These are phyloP conservation scores for Meghimatium bilineatum DNA, from an alignment of 2,888 invertebrate species.

Conservation along the genomic window DNA sequence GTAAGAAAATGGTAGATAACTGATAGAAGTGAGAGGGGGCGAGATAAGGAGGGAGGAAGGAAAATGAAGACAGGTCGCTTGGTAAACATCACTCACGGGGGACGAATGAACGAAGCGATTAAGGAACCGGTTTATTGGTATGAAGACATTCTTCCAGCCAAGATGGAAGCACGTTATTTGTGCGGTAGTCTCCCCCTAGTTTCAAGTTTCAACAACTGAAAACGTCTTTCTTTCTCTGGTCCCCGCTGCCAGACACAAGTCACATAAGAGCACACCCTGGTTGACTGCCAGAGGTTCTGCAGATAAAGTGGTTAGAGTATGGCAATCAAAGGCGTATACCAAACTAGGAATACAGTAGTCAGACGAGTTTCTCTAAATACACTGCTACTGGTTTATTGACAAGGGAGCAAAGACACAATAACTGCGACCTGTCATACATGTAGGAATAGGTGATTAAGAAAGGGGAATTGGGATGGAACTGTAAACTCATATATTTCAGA, in stretches of 20 bases:
- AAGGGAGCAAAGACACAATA: too few species aligned
- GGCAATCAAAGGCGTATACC: conserved; percentile 2
- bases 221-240: conserved; percentile 25
- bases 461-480: too few species aligned
- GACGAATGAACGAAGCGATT: background rate
- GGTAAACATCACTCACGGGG: background rate
- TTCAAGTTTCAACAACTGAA: conserved; percentile 27
- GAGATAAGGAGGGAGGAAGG: background rate
- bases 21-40: background rate
- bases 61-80: conserved; percentile 19
- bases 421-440: too few species aligned
- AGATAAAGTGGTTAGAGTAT: background rate
- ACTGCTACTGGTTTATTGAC: too few species aligned
- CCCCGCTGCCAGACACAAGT: conserved; percentile 16
- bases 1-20: background rate
- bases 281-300: background rate
- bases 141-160: background rate
- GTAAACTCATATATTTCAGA: too few species aligned
- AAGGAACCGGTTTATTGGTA: background rate
- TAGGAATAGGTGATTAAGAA: too few species aligned
- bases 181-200: conserved; percentile 12
- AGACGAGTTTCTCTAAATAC: too few species aligned
- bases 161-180: conserved; percentile 33
- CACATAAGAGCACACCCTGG: conserved; percentile 35
- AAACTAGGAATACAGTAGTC: too few species aligned